Evolutionary conservation across 2,797 vertebrate species (phyloP).

Genomic region (Cynopterus sphinx): DNA sequence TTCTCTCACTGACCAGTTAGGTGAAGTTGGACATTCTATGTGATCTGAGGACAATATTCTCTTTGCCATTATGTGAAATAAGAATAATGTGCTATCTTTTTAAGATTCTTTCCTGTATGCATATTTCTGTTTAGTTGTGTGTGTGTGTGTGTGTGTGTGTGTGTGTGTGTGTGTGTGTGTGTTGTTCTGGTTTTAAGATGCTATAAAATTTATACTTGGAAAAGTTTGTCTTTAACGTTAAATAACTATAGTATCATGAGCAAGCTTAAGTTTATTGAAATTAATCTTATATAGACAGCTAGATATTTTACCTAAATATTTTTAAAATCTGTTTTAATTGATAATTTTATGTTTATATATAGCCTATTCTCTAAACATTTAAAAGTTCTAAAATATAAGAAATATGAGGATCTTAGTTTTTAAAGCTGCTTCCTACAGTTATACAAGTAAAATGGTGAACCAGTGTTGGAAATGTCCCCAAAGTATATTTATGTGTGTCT

Average conservation of each 20-base stretch:
- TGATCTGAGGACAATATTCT: background rate
- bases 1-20: background rate
- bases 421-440: background rate
- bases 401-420: background rate
- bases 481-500: background rate
- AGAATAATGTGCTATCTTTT: background rate
- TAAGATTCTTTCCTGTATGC: background rate
- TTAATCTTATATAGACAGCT: background rate
- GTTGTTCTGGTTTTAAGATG: background rate
- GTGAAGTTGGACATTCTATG: background rate
- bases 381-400: background rate
- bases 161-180: no score
- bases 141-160: no score
- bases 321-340: background rate
- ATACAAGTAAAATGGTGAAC: background rate
- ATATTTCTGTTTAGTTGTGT: background rate
- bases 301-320: background rate
- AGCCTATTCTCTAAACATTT: background rate
- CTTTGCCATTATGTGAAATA: background rate
- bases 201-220: background rate
- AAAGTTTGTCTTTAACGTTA: background rate
- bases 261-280: background rate
- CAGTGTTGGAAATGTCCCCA: background rate
- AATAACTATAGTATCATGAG: background rate
- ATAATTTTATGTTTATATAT: background rate